Percentiles rank a stretch among this genome's conserved stretches.
Conservation (phyloP, 2,113 vertebrate genomes). For the Microcebus lehilahytsara region DNA sequence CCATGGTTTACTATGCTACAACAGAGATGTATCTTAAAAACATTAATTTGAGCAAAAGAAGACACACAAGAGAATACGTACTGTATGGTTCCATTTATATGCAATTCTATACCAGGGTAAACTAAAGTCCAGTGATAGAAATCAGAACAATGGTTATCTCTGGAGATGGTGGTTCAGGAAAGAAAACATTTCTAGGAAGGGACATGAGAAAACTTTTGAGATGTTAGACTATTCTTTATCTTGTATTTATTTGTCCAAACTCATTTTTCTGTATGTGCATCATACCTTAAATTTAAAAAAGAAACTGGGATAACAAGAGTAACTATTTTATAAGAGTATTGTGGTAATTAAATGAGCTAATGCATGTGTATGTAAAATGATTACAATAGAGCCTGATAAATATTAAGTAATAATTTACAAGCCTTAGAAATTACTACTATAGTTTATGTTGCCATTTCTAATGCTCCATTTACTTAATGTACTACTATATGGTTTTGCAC, state of each 20-base stretch:
- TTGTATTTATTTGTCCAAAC: neutral
- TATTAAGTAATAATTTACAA: neutral
- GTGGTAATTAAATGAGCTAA: neutral
- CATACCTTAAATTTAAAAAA: neutral
- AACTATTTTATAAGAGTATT: neutral
- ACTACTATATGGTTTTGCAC: neutral
- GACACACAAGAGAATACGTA: neutral
- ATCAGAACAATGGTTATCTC: neutral
- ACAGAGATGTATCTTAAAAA: neutral
- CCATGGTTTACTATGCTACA: neutral
- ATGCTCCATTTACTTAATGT: neutral
- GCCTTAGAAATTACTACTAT: neutral
- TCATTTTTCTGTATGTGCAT: neutral
- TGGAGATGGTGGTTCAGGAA: neutral
- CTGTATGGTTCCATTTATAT: neutral
- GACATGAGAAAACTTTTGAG: neutral
- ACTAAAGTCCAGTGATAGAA: neutral
- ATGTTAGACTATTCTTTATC: neutral
- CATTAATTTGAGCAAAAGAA: neutral
- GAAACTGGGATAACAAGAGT: neutral
- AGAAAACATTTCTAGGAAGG: neutral
- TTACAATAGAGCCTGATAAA: neutral
- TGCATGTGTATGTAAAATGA: neutral
- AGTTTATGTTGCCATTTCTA: neutral
- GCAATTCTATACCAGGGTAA: neutral